phyloP scores from a whole-genome alignment of 35 echinoderm and acorn worm genomes.

The Patiria miniata region DNA sequence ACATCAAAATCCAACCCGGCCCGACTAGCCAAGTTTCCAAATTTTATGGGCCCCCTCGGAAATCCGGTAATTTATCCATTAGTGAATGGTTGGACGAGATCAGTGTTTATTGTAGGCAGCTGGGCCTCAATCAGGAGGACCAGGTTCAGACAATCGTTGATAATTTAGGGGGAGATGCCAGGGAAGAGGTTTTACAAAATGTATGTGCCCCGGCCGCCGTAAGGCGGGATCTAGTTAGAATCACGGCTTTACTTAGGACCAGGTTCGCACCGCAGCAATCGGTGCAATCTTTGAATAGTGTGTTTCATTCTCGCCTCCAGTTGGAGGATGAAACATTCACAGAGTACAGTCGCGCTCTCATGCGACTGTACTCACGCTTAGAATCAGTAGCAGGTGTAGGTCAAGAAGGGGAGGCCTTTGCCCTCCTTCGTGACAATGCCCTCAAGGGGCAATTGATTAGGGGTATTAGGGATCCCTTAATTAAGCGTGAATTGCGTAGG shows the following conservation, averaged over 20 bases:
- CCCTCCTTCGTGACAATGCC: not conserved
- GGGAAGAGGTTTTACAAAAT: not conserved
- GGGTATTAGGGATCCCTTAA: not conserved
- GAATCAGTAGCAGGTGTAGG: not conserved
- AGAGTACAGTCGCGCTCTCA: slow-evolving; percentile 39
- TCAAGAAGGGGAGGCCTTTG: slow-evolving; percentile 1
- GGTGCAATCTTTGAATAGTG: not conserved
- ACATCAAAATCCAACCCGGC: not conserved
- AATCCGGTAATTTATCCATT: not conserved
- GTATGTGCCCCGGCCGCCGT: not conserved
- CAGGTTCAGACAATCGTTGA: not conserved
- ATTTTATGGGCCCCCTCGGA: not conserved
- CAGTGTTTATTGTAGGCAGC: not conserved
- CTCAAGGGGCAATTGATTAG: slow-evolving; percentile 27
- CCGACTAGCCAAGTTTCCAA: not conserved
- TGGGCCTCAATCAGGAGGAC: not conserved
- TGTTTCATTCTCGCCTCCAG: slow-evolving; percentile 36
- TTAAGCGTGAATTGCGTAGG: slow-evolving; percentile 24
- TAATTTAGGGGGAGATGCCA: not conserved
- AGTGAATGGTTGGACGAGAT: not conserved
- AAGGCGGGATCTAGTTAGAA: not conserved
- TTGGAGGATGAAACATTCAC: slow-evolving; percentile 36
- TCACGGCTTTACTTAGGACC: not conserved
- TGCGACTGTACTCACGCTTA: slow-evolving; percentile 45
- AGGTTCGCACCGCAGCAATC: not conserved